Base-by-base conservation (phyloP, 2,888 invertebrate genomes). In the Microctonus aethiopoides region DNA sequence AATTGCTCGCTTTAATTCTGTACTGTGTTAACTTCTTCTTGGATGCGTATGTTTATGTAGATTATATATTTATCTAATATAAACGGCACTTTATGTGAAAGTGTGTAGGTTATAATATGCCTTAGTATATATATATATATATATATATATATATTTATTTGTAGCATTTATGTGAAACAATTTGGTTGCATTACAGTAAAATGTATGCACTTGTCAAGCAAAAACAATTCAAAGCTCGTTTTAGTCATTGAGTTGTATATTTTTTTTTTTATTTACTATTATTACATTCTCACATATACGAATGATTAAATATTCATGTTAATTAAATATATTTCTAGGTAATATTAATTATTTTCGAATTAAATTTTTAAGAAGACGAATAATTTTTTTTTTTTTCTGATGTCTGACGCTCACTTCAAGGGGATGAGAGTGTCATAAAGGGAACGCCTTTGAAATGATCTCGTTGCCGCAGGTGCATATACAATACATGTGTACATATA, bases 381-480 rank as follows among this genome's bases (percentile, higher is more conserved):
- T 22, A 54, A 7, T 10, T 26, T 56, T 7, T 13, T 46, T 63
- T 51, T 26, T 10, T 16, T 63, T 41, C n/a, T 13, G 26, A 22
- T 29, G 26, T 13, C 29, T 56, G 56, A 41, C 22, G 39, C 39
- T 61, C 20, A 10, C 22, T 41, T 24, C n/a, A n/a, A 57, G 34
- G 20, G 34, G 32, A 62, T 22, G 10, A 46, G 64, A 51, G 67
- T 36, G 63, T 68, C 71, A 72, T 70, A 68, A 72, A 67, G 71
- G 66, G 57, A 64, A 32, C 22, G 32, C 29, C 36, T 26, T 34
- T 41, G 57, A 57, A 72, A 70, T 46, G 76, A 74, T 75, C 72
- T 70, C 51, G 51, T 67, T 75, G 80, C 75, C 77, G 74, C 77
- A 80, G 81, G 79, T 80, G 77, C 20, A 39, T 46, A 52, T 63